phyloP scores from a whole-genome alignment of 2,797 vertebrate genomes.

The Sphenodon punctatus region DNA sequence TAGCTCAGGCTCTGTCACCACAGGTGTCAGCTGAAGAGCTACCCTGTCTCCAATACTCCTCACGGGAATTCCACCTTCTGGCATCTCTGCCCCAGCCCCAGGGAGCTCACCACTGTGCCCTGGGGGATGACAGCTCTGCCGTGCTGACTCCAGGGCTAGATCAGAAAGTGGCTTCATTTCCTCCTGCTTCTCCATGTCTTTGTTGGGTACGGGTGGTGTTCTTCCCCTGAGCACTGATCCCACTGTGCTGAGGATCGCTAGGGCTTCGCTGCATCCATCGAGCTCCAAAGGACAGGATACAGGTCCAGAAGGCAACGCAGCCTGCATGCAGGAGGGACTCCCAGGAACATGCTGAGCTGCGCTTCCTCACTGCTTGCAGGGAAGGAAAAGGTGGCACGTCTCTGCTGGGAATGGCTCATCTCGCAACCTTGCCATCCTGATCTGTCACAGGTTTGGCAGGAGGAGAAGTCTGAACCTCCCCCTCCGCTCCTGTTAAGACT shows the following conservation, averaged over 20 bases:
- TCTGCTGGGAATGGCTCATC: not conserved
- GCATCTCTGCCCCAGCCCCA: not conserved
- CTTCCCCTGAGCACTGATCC: not conserved
- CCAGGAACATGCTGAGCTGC: not conserved
- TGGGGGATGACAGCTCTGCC: not conserved
- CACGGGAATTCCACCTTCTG: not conserved
- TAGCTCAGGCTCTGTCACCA: not conserved
- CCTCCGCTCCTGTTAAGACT: not conserved
- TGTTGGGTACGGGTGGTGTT: not conserved
- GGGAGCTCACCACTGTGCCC: not conserved
- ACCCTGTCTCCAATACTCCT: not conserved
- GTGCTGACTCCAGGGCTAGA: not conserved
- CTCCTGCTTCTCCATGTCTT: constrained; percentile 30
- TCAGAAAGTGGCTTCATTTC: not conserved
- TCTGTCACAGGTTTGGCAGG: not conserved
- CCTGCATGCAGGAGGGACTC: not conserved
- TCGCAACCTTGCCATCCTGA: not conserved
- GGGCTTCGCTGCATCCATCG: not conserved
- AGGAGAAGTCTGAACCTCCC: not conserved
- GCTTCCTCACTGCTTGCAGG: not conserved
- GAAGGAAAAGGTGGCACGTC: constrained; percentile 4
- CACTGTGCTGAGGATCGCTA: not conserved
- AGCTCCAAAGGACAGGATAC: not conserved
- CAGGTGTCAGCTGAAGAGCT: not conserved
- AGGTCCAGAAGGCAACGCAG: constrained; percentile 28